These are phyloP conservation scores for Nerophis ophidion DNA, from an alignment of 2,113 vertebrate species.

Conservation along the genomic window DNA sequence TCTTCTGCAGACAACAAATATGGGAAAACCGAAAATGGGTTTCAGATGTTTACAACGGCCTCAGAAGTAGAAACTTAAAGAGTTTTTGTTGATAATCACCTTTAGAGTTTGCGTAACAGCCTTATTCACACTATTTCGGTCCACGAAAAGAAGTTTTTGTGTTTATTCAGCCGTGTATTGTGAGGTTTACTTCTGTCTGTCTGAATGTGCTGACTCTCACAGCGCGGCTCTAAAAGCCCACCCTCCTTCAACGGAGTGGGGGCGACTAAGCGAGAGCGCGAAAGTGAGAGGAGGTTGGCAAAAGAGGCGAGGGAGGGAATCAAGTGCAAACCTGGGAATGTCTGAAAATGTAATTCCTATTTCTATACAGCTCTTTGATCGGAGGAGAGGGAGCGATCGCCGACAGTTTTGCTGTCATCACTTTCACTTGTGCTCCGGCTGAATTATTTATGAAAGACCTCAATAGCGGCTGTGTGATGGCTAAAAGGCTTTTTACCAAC, in stretches of 20 bases:
- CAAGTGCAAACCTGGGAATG: constrained; percentile 51
- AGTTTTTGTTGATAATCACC: too few relatives aligned
- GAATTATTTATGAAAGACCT: constrained; percentile 81
- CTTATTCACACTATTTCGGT: constrained; percentile 42
- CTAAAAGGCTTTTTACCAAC: constrained; percentile 67
- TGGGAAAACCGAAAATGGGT: too few relatives aligned
- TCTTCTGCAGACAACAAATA: neutral
- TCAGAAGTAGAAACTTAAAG: too few relatives aligned
- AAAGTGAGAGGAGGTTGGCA: constrained; percentile 20
- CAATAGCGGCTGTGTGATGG: constrained; percentile 68
- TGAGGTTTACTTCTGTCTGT: constrained; percentile 68
- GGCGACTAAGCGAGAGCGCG: constrained; percentile 18
- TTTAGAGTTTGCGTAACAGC: constrained; percentile 3
- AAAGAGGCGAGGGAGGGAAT: constrained; percentile 1
- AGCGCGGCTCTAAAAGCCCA: constrained; percentile 56
- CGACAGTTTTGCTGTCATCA: constrained; percentile 77
- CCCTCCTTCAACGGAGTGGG: constrained; percentile 48
- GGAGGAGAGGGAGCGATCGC: constrained; percentile 68
- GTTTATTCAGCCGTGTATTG: constrained; percentile 64
- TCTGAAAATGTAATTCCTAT: constrained; percentile 74
- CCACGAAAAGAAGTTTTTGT: constrained; percentile 38
- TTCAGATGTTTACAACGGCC: too few relatives aligned
- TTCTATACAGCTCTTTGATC: constrained; percentile 75
- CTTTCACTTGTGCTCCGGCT: constrained; percentile 71
- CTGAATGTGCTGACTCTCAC: constrained; percentile 65